Base-by-base conservation (phyloP, 35 echinoderm and acorn worm species). In the Hemicentrotus pulcherrimus region DNA sequence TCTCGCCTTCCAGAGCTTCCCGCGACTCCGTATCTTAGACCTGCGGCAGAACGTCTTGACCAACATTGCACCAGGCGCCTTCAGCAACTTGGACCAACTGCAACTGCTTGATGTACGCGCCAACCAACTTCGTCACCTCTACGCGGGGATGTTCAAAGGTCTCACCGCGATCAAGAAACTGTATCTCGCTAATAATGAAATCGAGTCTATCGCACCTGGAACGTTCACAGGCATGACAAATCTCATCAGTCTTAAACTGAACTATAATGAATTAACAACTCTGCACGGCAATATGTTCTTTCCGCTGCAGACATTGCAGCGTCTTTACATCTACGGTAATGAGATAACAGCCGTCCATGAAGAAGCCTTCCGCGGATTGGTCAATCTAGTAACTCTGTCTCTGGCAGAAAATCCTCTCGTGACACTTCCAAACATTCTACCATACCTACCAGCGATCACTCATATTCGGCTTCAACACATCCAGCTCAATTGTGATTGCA, bases 1-100 rank as follows among this genome's bases (percentile, higher is more conserved):
- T 28, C 88, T 86, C 4, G 87, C 96, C 16, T 97, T 95, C 46
- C 94, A 95, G 61, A 96, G 96, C 61, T 96, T 95, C 94, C 96
- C 96, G 22, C 47, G 94, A 46, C 65, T 96, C 22, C 46, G 91
- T 19, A 91, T 94, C 11, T 46, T 96, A 31, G 96, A 96, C 47
- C 22, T 95, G 46, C 90, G 65, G 31, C 94, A 70, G 31, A 96
- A 96, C 65, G 70, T 31, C 7, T 92, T 96, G 30, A 28, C 41
- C 2, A 60, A 46, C n/a, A 46, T 96, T 8, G 94, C 96, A 18
- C 87, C 94, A 13, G 61, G 96, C 32, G 94, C 96, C 9, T 96
- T 96, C 32, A 48, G 86, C 47, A 94, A 94, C 9, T 58, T 96
- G 10, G 32, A 86, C 31, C 65, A 96, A 30, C 91, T 96, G 47